These are phyloP conservation scores for human (Homo sapiens) DNA, from an alignment of 2,113 vertebrate genomes.

Conservation along the genomic window DNA sequence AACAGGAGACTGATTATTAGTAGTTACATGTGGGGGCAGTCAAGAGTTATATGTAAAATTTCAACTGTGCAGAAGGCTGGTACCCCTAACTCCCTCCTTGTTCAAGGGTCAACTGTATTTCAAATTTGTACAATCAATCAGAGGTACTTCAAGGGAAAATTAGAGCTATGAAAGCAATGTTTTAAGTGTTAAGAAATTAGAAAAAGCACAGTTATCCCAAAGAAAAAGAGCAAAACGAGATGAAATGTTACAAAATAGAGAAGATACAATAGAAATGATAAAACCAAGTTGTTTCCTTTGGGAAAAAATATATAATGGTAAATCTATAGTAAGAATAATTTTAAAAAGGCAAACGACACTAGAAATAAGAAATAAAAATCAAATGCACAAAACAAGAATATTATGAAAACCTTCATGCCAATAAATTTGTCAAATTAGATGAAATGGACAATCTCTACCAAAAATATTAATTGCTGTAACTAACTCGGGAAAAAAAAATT, in stretches of 20 bases:
- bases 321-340: background rate
- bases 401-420: background rate
- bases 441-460: background rate
- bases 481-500: background rate
- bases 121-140: background rate
- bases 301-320: background rate
- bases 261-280: background rate
- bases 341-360: background rate
- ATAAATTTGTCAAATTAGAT: background rate
- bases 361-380: background rate
- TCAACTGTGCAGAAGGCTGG: background rate
- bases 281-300: conserved; percentile 23
- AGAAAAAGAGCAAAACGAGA: background rate
- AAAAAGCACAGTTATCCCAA: background rate
- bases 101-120: background rate
- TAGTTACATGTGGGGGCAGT: background rate
- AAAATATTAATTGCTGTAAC: conserved; percentile 30
- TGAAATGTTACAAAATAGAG: conserved; percentile 13
- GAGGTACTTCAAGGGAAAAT: background rate
- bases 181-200: background rate
- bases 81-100: background rate
- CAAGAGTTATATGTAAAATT: background rate
- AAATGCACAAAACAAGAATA: background rate
- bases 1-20: background rate
- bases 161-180: background rate